Base-by-base conservation (phyloP, 1,140 invertebrate genomes). In the Drosophila eugracilis region DNA sequence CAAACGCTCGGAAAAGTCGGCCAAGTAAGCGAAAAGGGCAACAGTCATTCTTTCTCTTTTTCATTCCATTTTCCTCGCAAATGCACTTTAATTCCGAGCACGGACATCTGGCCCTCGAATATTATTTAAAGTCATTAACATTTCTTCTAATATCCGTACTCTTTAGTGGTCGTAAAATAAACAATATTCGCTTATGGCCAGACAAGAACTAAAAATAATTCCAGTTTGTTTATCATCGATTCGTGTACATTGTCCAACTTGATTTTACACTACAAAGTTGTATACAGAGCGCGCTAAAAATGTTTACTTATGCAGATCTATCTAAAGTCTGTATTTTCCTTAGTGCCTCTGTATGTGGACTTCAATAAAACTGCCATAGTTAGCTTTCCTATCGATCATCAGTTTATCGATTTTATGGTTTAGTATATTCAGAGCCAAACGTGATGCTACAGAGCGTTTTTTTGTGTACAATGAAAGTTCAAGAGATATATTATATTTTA, bases 1-100 rank as follows among this genome's bases (percentile, higher is more conserved):
- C 53, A 90, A 90, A 44, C 89, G 89, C 41, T 90, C 88, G 39
- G 89, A 90, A 47, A 78, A 75, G 57, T 86, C 81, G 12, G 73
- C 84, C 24, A 90, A 90, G 89, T 90, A 90, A 88, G 83, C 54
- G 6, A 19, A 44, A 28, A 14, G 6, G 34, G 48, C 9, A 12
- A 32, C 3, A n/a, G 54, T 0, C 19, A 34, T 10, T n/a, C 3
- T 22, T 14, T 28, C 28, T 9, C 14, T 30, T 58, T 53, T 32
- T 1, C 30, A 21, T 4, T 45, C 12, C 24, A 26, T 26, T 57
- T 47, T 3, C 7, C 15, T 19, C 0, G 14, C 3, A 57, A 19
- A 50, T 47, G 59, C 32, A 69, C 45, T 57, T 37, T 53, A 57
- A 50, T 50, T 53, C 60, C 41, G 14, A 41, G 26, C 1, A 6